Percentiles rank a stretch among this genome's conserved stretches.
Evolutionary conservation across 2,113 vertebrate species (phyloP).

Genomic region (Bambusicola thoracicus): DNA sequence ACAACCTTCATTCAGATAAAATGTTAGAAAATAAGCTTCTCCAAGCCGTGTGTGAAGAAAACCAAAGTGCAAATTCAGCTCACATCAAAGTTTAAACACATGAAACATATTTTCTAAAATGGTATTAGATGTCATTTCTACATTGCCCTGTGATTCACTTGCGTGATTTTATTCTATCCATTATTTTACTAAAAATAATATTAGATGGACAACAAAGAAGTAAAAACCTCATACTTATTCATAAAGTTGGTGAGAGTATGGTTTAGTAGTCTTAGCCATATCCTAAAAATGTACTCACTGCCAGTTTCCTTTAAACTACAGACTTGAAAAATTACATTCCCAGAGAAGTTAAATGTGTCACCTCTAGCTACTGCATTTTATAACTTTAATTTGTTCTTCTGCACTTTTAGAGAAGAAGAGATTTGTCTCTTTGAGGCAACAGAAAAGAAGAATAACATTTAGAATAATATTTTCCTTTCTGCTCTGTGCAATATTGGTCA

Average conservation of each 20-base stretch:
- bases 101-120: background rate
- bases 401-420: background rate
- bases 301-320: background rate
- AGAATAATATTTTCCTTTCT: background rate
- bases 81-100: background rate
- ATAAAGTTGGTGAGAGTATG: background rate
- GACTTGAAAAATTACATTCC: background rate
- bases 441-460: background rate
- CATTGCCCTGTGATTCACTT: background rate
- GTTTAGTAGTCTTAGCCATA: background rate
- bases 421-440: background rate
- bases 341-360: background rate
- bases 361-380: background rate
- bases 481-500: background rate
- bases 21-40: background rate
- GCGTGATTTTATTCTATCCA: background rate
- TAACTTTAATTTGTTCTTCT: background rate
- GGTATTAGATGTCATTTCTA: background rate
- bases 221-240: background rate
- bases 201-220: background rate
- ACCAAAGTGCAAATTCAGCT: background rate
- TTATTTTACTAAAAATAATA: background rate
- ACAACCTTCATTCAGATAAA: background rate
- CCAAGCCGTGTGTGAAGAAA: background rate
- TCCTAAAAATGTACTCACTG: background rate